These are phyloP conservation scores for Aurelia sp. DNA, from an alignment of 30 jellyfish, hydroid and myxozoan species.

Conservation along the genomic window DNA sequence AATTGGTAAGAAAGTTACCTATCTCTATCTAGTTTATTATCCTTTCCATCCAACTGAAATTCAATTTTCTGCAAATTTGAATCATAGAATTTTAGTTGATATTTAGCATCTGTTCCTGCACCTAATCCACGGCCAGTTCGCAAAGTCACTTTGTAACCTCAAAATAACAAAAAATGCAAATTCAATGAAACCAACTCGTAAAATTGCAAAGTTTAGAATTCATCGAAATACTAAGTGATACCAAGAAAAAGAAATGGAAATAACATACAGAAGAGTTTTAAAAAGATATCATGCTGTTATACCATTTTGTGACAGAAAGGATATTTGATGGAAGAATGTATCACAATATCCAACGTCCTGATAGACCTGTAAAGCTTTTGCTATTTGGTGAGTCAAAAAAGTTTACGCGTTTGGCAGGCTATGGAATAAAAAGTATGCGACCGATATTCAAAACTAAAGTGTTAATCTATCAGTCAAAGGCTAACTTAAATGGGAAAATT, in stretches of 20 bases:
- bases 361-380: too few relatives aligned
- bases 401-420: too few relatives aligned
- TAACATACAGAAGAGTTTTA: too few relatives aligned
- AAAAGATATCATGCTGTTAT: too few relatives aligned
- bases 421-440: too few relatives aligned
- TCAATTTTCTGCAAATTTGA: background rate
- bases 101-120: conserved; percentile 67
- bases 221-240: background rate
- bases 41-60: conserved; percentile 24
- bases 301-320: background rate
- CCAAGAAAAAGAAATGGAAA: too few relatives aligned
- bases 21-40: conserved; percentile 24
- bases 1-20: conserved; percentile 6
- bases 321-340: background rate
- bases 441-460: too few relatives aligned
- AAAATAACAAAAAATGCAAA: background rate
- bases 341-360: background rate
- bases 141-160: conserved; percentile 41
- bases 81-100: background rate
- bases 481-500: too few relatives aligned
- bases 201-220: background rate
- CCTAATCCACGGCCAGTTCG: conserved; percentile 62
- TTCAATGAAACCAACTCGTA: too few relatives aligned
- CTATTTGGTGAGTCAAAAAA: too few relatives aligned
- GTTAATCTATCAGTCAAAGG: too few relatives aligned